Base-by-base conservation (phyloP, 2,113 vertebrate species). In the Siphamia tubifer region DNA sequence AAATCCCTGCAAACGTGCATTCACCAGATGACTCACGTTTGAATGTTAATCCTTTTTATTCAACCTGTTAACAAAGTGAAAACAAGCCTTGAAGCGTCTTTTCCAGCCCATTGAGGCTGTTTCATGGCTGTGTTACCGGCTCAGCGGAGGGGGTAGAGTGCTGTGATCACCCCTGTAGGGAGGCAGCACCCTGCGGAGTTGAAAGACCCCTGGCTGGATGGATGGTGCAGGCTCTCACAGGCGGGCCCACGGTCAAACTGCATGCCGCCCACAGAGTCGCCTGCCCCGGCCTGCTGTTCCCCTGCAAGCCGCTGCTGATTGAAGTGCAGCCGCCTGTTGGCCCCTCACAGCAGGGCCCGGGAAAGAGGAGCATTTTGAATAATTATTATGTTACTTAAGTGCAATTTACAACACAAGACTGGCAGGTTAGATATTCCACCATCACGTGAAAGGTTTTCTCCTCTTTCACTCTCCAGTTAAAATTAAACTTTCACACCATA, bases 321-420 rank as follows among this genome's bases (percentile, higher is more conserved):
- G 90, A 93, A 90, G 89, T 89, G 81, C 61, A 74, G 74, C 87
- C 71, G 74, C 87, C 89, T 75, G 84, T 85, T 77, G 89, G 72
- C 81, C 49, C 75, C 62, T 79, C 89, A 6, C 89, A 75, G 88
- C 90, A 56, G 90, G 91, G 8, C 74, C 78, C 20, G 55, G 63
- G 67, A 55, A 79, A 75, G 83, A 74, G 70, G 63, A 84, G 72
- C 87, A 80, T 68, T 82, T 62, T 64, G 70, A 83, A 91, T 90
- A 88, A 91, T 92, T 86, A 89, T 91, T 75, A 90, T 92, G 89
- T 92, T 89, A 88, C 87, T 91, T 52, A 78, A 74, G 84, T 81
- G 88, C 81, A 79, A 91, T 93, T 91, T 89, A 89, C 90, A 92
- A 90, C 88, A 91, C 89, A 92, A 90, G 83, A 75, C 82, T 13